phyloP scores from a whole-genome alignment of 2,797 vertebrate genomes.

The Leontopithecus rosalia region DNA sequence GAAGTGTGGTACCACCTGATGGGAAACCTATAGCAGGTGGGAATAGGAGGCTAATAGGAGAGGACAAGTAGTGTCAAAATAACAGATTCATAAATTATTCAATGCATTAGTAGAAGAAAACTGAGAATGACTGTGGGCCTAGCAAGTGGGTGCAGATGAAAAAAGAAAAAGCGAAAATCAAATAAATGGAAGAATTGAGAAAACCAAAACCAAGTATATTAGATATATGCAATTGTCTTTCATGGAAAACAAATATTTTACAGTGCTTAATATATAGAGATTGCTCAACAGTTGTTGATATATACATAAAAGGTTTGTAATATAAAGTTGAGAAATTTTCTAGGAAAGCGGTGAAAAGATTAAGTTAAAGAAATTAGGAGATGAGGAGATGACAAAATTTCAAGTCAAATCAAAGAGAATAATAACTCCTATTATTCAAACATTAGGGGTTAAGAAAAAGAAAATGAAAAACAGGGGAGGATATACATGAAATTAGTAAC shows the following conservation, averaged over 20 bases:
- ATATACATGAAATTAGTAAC: not conserved
- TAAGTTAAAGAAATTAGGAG: constrained; percentile 22
- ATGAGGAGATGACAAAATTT: not conserved
- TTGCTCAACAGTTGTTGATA: not conserved
- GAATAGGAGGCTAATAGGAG: not conserved
- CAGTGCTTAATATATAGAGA: not conserved
- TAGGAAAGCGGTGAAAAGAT: not conserved
- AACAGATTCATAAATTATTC: not conserved
- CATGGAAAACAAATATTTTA: not conserved
- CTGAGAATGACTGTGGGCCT: not conserved
- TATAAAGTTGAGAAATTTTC: not conserved
- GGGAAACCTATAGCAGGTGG: not conserved
- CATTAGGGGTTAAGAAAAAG: not conserved
- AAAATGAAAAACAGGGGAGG: not conserved
- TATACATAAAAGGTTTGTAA: not conserved
- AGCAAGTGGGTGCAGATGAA: not conserved
- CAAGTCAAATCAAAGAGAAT: not conserved
- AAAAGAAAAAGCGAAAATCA: not conserved
- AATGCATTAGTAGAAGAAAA: not conserved
- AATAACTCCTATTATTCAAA: not conserved
- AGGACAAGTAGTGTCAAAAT: not conserved
- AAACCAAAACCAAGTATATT: not conserved
- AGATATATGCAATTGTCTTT: not conserved
- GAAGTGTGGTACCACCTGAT: not conserved
- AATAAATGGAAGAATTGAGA: not conserved